These are phyloP conservation scores for Euthynnus affinis DNA, from an alignment of 2,797 vertebrate genomes.

Conservation along the genomic window DNA sequence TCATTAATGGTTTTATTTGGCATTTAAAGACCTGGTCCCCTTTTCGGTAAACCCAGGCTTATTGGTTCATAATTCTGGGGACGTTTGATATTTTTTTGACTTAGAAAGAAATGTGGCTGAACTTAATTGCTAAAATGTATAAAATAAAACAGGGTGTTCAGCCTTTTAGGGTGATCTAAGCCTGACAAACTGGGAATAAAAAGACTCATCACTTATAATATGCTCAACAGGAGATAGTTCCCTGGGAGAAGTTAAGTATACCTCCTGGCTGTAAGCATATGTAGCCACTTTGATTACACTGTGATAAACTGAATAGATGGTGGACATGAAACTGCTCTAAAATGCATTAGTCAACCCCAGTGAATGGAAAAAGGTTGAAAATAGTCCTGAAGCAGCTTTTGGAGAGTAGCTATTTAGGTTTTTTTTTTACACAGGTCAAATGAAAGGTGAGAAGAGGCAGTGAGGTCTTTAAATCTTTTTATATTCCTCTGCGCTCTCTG, in stretches of 20 bases:
- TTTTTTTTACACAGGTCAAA: conserved; percentile 37
- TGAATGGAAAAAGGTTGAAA: conserved; percentile 31
- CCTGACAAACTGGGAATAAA: neutral
- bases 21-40: neutral
- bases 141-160: neutral
- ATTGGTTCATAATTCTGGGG: neutral
- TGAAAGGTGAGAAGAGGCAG: conserved; percentile 42
- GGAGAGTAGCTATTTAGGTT: conserved; percentile 17
- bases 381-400: conserved; percentile 33
- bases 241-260: neutral
- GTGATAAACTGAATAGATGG: neutral
- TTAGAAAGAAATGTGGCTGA: neutral
- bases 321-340: conserved; percentile 11
- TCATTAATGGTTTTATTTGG: neutral
- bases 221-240: neutral
- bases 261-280: neutral
- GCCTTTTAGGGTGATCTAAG: neutral
- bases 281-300: neutral
- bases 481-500: neutral
- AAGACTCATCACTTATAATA: neutral
- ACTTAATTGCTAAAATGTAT: neutral
- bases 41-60: neutral
- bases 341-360: conserved; percentile 31
- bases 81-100: neutral
- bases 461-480: conserved; percentile 29